phyloP scores from a whole-genome alignment of 2,888 invertebrate species.

The Drosophila imparisetae region DNA sequence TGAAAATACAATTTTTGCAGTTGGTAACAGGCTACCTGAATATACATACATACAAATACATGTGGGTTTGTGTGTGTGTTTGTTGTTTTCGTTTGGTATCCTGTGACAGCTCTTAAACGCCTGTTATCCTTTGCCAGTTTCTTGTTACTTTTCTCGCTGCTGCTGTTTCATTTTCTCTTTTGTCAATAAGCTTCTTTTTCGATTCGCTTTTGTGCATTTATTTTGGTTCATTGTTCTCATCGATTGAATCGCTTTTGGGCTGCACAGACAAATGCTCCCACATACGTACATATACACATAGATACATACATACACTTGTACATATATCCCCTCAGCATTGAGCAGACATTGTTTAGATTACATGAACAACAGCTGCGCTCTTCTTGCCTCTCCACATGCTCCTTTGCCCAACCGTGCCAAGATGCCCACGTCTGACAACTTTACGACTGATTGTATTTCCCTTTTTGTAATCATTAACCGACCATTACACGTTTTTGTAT shows the following conservation, averaged over 20 bases:
- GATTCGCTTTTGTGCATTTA: conserved; percentile 63
- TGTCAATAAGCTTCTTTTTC: conserved; percentile 71
- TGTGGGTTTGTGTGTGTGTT: conserved; percentile 12
- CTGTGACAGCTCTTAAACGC: conserved; percentile 56
- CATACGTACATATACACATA: neutral
- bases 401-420: conserved; percentile 12
- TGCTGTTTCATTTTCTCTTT: conserved; percentile 46
- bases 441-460: conserved; percentile 65
- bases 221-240: conserved; percentile 70
- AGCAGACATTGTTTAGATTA: conserved; percentile 79
- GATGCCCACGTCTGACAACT: conserved; percentile 42
- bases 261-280: conserved; percentile 26
- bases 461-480: conserved; percentile 67
- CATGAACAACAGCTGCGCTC: conserved; percentile 59
- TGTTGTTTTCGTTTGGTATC: conserved; percentile 31
- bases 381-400: conserved; percentile 18
- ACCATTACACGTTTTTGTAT: conserved; percentile 66
- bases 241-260: conserved; percentile 52
- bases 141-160: conserved; percentile 36
- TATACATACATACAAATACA: conserved; percentile 6
- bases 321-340: conserved; percentile 28
- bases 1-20: conserved; percentile 53
- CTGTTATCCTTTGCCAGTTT: conserved; percentile 58
- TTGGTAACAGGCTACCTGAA: conserved; percentile 48
- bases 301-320: conserved; percentile 1